A percentile compares a stretch with the other conserved stretches of the same genome.
Evolutionary conservation across 2,113 vertebrate genomes (phyloP).

Genomic region (Triplophysa rosa): DNA sequence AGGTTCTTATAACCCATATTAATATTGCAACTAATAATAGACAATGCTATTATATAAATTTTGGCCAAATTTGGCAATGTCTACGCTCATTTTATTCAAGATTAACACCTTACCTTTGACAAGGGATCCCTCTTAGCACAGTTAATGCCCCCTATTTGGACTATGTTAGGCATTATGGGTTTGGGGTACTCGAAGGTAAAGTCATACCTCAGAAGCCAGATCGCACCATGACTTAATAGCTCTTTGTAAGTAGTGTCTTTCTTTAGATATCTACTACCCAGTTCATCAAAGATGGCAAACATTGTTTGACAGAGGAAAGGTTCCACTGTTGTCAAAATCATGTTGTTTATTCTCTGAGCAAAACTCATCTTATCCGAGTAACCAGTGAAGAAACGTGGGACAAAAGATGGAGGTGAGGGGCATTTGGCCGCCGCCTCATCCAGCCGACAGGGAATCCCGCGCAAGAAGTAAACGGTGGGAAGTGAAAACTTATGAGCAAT

Average conservation of each 20-base stretch:
- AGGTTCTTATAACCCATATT: background rate
- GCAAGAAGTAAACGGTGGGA: slow-evolving; percentile 81
- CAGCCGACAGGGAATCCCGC: slow-evolving; percentile 72
- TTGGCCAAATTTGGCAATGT: too few relatives aligned
- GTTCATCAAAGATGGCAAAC: slow-evolving; percentile 57
- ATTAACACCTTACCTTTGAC: slow-evolving; percentile 66
- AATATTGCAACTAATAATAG: background rate
- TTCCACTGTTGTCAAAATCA: slow-evolving; percentile 56
- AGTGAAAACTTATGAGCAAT: slow-evolving; percentile 76
- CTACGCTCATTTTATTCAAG: background rate
- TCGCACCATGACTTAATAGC: slow-evolving; percentile 69
- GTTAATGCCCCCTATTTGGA: slow-evolving; percentile 79
- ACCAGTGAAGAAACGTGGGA: slow-evolving; percentile 63
- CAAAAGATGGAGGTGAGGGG: slow-evolving; percentile 77
- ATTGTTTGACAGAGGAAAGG: slow-evolving; percentile 49
- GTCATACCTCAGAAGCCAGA: slow-evolving; percentile 84
- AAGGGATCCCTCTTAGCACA: slow-evolving; percentile 70
- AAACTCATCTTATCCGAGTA: slow-evolving; percentile 78
- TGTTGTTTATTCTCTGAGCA: slow-evolving; percentile 75
- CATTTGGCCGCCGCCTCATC: slow-evolving; percentile 72
- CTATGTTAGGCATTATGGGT: slow-evolving; percentile 85
- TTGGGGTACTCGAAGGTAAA: slow-evolving; percentile 81
- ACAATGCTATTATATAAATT: too few relatives aligned
- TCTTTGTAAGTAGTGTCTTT: slow-evolving; percentile 68
- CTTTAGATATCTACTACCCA: slow-evolving; percentile 71